Evolutionary conservation across 2,888 invertebrate species (phyloP).

Genomic region (Zelleria hepariella): DNA sequence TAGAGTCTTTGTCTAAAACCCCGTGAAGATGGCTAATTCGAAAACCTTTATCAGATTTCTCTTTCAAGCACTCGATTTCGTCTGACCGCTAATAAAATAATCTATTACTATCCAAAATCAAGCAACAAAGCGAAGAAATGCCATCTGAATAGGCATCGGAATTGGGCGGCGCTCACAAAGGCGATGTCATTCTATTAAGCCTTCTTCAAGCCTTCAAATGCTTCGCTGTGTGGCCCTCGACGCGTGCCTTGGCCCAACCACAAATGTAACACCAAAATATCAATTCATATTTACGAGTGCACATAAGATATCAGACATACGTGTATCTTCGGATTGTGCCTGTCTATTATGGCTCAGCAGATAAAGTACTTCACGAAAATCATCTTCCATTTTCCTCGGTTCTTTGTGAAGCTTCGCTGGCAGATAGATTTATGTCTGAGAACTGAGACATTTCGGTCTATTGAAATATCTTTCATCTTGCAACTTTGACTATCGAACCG

Average conservation of each 20-base stretch:
- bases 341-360: neutral
- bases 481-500: neutral
- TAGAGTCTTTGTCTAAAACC: neutral
- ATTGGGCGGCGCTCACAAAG: slow-evolving; percentile 71
- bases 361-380: neutral
- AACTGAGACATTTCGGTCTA: neutral
- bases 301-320: neutral
- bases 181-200: slow-evolving; percentile 70
- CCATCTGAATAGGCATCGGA: slow-evolving; percentile 71
- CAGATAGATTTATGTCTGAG: neutral
- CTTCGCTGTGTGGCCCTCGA: slow-evolving; percentile 59
- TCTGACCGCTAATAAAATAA: slow-evolving; percentile 66
- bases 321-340: neutral
- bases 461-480: neutral
- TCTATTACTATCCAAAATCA: slow-evolving; percentile 69
- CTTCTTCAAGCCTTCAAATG: slow-evolving; percentile 60
- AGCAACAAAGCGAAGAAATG: slow-evolving; percentile 70
- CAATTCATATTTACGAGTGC: neutral
- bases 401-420: neutral
- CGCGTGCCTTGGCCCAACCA: slow-evolving; percentile 36
- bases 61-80: slow-evolving; percentile 51
- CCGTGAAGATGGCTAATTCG: neutral
- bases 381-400: neutral
- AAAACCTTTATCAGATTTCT: slow-evolving; percentile 32
- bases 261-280: slow-evolving; percentile 1